A percentile compares a stretch with the other conserved stretches of the same genome.
Conservation (phyloP, 2,113 vertebrate species). For the Sebastes schlegelii region DNA sequence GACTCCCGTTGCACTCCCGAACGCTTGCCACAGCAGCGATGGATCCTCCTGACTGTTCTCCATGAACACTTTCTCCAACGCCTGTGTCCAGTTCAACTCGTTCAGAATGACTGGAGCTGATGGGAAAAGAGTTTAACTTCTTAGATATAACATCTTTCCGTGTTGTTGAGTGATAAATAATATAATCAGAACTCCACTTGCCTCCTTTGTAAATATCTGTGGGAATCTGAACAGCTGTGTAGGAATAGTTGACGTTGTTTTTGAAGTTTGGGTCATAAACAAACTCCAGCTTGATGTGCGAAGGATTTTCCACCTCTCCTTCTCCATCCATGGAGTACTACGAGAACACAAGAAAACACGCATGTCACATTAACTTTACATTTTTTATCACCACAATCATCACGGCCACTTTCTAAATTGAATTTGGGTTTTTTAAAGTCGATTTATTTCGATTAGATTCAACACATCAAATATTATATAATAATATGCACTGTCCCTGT, state of each 20-base stretch:
- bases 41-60: constrained; percentile 95
- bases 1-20: constrained; percentile 96
- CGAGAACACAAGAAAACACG: not conserved
- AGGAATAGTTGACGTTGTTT: constrained; percentile 97
- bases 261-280: constrained; percentile 96
- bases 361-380: not conserved
- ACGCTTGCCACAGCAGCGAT: constrained; percentile 96
- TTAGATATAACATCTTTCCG: not conserved
- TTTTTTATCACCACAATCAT: not conserved
- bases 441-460: not conserved
- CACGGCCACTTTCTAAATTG: not conserved
- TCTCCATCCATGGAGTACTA: constrained; percentile 86
- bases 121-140: constrained; percentile 13
- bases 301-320: constrained; percentile 89
- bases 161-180: not conserved
- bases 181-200: constrained; percentile 77
- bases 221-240: constrained; percentile 97
- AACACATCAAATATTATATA: not conserved
- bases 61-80: constrained; percentile 94
- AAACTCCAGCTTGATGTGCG: constrained; percentile 94
- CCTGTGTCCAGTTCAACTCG: constrained; percentile 97
- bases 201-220: constrained; percentile 99
- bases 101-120: constrained; percentile 96
- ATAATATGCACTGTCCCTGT: no score
- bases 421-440: not conserved